Conservation (phyloP, 1,140 invertebrate species). For the Linepithema humile region DNA sequence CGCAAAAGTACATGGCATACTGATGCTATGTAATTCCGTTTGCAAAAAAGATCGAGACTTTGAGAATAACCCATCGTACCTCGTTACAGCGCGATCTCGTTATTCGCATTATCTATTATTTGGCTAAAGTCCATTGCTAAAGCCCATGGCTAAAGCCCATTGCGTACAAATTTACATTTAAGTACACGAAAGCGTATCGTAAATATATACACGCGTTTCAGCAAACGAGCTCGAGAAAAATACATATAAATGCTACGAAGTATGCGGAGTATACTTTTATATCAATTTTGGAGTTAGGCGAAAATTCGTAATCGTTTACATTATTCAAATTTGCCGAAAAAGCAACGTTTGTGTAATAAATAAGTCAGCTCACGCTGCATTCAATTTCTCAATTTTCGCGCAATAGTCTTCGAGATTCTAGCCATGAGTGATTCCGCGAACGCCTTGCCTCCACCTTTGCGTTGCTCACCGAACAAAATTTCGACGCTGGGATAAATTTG, state of each 20-base stretch:
- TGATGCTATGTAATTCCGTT: slow-evolving; percentile 14
- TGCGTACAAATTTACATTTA: slow-evolving; percentile 9
- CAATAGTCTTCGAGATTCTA: not conserved
- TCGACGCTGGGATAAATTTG: slow-evolving; percentile 72
- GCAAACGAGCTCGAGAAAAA: not conserved
- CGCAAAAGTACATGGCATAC: not conserved
- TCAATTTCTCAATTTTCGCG: not conserved
- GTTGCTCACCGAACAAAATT: slow-evolving; percentile 54
- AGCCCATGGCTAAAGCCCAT: too few species aligned
- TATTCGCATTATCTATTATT: not conserved
- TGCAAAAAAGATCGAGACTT: not conserved
- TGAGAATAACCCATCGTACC: not conserved
- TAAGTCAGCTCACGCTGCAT: not conserved
- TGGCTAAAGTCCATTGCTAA: too few species aligned
- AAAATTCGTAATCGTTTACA: not conserved
- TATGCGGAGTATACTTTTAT: too few species aligned
- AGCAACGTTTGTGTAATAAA: not conserved
- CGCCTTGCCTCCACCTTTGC: not conserved
- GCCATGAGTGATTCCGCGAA: not conserved
- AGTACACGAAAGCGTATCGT: not conserved
- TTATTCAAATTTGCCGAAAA: not conserved
- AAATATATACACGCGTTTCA: not conserved
- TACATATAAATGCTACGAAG: not conserved
- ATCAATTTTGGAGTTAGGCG: too few species aligned
- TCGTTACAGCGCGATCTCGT: not conserved